A percentile compares a stretch with the other conserved stretches of the same genome.
Evolutionary conservation across 2,888 invertebrate species (phyloP).

Genomic region (Metellina segmentata): DNA sequence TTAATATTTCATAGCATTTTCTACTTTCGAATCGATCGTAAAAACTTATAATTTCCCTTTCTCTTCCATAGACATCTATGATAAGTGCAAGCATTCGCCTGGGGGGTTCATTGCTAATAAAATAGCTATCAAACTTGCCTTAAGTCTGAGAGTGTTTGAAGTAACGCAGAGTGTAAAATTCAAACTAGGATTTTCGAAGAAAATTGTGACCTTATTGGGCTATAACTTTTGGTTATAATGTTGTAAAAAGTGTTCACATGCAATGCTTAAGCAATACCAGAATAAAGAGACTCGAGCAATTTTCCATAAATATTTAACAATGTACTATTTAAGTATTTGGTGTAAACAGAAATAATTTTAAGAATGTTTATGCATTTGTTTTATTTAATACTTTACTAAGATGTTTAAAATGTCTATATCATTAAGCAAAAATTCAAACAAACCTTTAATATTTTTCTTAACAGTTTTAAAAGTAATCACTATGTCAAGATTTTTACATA

Average conservation of each 20-base stretch:
- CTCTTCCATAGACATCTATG: conserved; percentile 3
- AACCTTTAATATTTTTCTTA: too few relatives aligned
- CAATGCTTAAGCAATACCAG: neutral
- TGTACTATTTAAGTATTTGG: too few relatives aligned
- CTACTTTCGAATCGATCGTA: conserved; percentile 37
- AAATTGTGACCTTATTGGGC: neutral
- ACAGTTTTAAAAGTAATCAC: too few relatives aligned
- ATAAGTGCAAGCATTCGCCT: conserved; percentile 15
- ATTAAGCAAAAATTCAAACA: too few relatives aligned
- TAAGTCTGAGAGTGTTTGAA: neutral
- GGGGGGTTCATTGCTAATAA: conserved; percentile 26
- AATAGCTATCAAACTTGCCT: conserved; percentile 28
- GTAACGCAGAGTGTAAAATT: neutral
- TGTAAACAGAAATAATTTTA: too few relatives aligned
- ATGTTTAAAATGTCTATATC: too few relatives aligned
- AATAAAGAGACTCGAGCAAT: neutral
- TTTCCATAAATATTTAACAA: neutral
- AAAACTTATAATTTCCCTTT: conserved; percentile 37
- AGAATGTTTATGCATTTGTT: too few relatives aligned
- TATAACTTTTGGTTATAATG: neutral
- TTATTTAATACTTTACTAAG: too few relatives aligned
- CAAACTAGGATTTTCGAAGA: conserved; percentile 7
- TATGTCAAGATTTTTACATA: too few relatives aligned
- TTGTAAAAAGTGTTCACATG: neutral
- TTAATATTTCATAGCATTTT: conserved; percentile 44